Percentiles rank a stretch among this genome's conserved stretches.
Conservation (phyloP, 2,888 invertebrate species). For the Erpobdella octoculata region DNA sequence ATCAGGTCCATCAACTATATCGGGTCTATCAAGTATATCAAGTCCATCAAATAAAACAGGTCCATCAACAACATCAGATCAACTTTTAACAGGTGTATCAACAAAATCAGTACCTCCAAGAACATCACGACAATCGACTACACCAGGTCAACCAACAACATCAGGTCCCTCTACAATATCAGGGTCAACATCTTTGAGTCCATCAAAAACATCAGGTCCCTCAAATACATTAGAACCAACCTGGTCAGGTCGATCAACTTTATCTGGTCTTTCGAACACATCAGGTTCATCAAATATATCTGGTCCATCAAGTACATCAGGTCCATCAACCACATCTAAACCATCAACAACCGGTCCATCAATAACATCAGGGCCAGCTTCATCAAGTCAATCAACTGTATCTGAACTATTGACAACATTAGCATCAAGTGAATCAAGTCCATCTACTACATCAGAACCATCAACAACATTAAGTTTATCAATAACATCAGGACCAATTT, state of each 20-base stretch:
- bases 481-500: neutral
- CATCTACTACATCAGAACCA: neutral
- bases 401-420: neutral
- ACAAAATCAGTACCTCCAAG: neutral
- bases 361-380: neutral
- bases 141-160: neutral
- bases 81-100: neutral
- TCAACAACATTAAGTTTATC: neutral
- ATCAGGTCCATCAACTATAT: neutral
- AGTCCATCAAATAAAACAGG: neutral
- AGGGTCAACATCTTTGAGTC: neutral
- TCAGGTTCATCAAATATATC: neutral
- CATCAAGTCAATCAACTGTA: too few species aligned
- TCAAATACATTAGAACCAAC: neutral
- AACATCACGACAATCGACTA: neutral
- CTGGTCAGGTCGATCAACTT: neutral
- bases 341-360: neutral
- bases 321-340: neutral
- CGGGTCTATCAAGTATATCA: neutral
- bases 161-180: neutral
- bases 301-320: neutral
- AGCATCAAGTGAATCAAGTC: neutral
- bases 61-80: neutral
- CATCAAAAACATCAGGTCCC: neutral
- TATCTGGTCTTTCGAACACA: neutral